Base-by-base conservation (phyloP, 2,888 invertebrate species). In the Luperina nickerlii region DNA sequence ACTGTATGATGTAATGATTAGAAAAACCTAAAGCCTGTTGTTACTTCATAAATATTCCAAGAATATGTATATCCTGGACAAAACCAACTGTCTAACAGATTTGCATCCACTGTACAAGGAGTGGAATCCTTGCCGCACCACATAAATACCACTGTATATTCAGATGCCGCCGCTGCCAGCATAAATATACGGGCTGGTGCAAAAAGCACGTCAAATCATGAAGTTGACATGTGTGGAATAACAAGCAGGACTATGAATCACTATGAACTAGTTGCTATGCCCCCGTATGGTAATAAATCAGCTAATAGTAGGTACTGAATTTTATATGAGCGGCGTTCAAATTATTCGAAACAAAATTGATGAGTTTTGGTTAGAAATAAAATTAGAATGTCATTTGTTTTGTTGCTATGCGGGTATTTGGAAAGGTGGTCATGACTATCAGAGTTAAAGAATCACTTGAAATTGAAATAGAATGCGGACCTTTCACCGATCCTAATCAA, bases 131-230 rank as follows among this genome's bases (percentile, higher is more conserved):
- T 78, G 48, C 51, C 66, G 54, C 24, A 63, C 48, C 42, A 62
- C 70, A 82, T 86, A 83, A 86, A 83, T 69, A 86, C 74, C 84
- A 81, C 75, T 80, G 87, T 81, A 75, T 87, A 81, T 88, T 86
- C 89, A 90, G 90, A 91, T 90, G 88, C 87, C 87, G 85, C 80
- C 71, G 15, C 68, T 32, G 63, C 65, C 76, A 75, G 84, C 88
- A 88, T 87, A 86, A 84, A 83, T 80, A 89, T 91, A 91, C 91
- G 91, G 91, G 90, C 79, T 79, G 81, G 79, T 85, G 88, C 88
- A 88, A 90, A 91, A 91, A 90, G 87, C 90, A 90, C 92, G 89
- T 90, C 90, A 90, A 89, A 89, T 86, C 87, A 87, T 88, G 88
- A 85, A 86, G 84, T 87, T 87, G 87, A 91, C 91, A 91, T 88